Evolutionary conservation across 2,888 invertebrate species (phyloP), one percentile per base, ranked within the genome.

Genomic region (Drosophila setosimentum): DNA sequence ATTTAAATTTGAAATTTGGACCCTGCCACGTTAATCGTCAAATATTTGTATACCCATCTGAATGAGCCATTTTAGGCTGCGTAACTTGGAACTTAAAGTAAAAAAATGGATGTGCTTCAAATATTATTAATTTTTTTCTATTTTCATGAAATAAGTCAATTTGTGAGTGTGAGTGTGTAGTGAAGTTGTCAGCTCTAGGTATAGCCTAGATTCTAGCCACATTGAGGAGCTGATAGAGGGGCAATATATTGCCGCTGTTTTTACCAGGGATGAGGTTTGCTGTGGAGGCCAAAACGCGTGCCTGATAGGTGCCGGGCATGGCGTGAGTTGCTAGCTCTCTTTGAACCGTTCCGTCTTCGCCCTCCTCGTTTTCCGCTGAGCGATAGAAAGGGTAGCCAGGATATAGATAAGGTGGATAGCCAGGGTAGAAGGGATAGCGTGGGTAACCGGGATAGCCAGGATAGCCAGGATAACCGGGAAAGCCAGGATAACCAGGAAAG

Each of bases 191-290:
- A 24, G 16, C n/a, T 29, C 1, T 11, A 37, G 35, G 8, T 42
- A 62, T 7, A 69, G 32, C 37, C 33, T 65, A 83, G 11, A 78
- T 32, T 24, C 81, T 74, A 30, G 81, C 70, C 70, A 86, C 71
- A 51, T 86, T 86, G 30, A 86, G 73, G 2, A 85, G 71, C 50
- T 85, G 87, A 59, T 84, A 85, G 33, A 84, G 68, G 0, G 84
- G 84, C 53, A 86, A 18, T 0, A 68, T 30, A 1, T 67, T 73
- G 60, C 66, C 73, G 32, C 58, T 75, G 57, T 68, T 71, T 29
- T 82, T 68, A 54, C 67, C 76, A 29, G 81, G 64, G n/a, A 78
- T 40, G 4, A 73, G 37, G 40, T 59, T 78, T 48, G 64, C 35
- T 2, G 60, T 58, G 35, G 82, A 59, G 59, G 81, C 67, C 32